Conservation (phyloP, 2,797 vertebrate species). For the Setipinna tenuifilis region DNA sequence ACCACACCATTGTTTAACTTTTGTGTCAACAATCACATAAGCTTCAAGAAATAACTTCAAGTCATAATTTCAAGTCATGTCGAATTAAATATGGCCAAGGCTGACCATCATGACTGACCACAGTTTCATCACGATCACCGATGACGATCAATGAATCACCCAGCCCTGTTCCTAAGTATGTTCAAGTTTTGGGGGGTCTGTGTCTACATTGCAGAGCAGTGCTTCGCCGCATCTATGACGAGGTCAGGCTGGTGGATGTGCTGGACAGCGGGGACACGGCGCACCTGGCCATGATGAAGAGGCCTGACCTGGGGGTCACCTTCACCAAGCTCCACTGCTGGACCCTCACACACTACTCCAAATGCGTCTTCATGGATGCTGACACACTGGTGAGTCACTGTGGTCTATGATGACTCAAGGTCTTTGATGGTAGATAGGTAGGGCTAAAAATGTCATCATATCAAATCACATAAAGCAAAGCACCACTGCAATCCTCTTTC, state of each 20-base stretch:
- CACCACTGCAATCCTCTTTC: too few species aligned
- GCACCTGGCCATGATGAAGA: slow-evolving; percentile 91
- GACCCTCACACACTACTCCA: slow-evolving; percentile 88
- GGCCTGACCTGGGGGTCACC: slow-evolving; percentile 92
- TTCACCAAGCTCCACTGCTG: slow-evolving; percentile 97
- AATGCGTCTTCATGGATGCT: slow-evolving; percentile 99
- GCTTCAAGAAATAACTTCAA: too few species aligned
- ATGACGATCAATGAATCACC: too few species aligned
- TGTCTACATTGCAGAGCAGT: slow-evolving; percentile 71
- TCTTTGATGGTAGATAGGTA: neutral
- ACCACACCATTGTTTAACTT: too few species aligned
- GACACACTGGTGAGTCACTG: slow-evolving; percentile 88
- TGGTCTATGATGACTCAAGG: too few species aligned
- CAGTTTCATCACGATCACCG: too few species aligned
- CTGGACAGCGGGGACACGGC: slow-evolving; percentile 92
- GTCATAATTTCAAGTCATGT: too few species aligned
- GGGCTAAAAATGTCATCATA: too few species aligned
- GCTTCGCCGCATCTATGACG: slow-evolving; percentile 86
- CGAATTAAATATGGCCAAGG: too few species aligned
- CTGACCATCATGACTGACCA: too few species aligned
- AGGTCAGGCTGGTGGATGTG: slow-evolving; percentile 87
- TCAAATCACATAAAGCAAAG: too few species aligned
- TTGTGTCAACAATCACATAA: too few species aligned
- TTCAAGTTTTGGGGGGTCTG: neutral
- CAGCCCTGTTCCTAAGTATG: neutral